A percentile compares a stretch with the other conserved stretches of the same genome.
These are phyloP conservation scores for Tetropium fuscum DNA, from an alignment of 2,888 invertebrate species.

Conservation along the genomic window DNA sequence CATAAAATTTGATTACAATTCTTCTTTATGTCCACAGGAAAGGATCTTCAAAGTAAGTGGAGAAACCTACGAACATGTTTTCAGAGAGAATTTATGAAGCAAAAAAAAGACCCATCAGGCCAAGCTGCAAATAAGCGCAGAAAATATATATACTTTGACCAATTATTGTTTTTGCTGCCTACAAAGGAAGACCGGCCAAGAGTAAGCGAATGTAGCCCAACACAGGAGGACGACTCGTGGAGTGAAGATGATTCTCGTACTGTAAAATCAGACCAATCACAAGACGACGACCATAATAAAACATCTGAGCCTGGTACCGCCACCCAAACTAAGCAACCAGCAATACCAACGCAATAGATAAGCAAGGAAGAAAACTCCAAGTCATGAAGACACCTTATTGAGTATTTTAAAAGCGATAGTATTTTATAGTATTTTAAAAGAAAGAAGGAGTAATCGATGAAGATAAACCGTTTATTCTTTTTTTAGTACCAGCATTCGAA, in stretches of 20 bases:
- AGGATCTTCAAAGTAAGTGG: too few relatives aligned
- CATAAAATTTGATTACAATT: too few relatives aligned
- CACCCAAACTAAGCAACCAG: conserved; percentile 4
- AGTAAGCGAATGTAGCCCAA: not conserved
- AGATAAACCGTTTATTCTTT: not conserved
- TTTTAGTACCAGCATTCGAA: not conserved
- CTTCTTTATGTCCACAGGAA: too few relatives aligned
- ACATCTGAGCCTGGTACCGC: not conserved
- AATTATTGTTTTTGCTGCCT: not conserved
- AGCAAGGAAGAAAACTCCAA: conserved; percentile 1
- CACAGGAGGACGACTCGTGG: not conserved
- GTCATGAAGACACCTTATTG: not conserved
- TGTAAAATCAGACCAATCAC: too few relatives aligned
- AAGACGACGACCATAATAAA: not conserved
- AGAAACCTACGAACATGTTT: too few relatives aligned
- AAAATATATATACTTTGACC: conserved; percentile 1
- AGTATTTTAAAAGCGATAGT: too few relatives aligned
- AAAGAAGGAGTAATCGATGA: not conserved
- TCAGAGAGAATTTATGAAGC: too few relatives aligned
- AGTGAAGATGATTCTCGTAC: too few relatives aligned
- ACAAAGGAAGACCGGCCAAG: not conserved
- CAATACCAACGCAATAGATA: not conserved
- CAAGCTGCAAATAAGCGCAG: not conserved
- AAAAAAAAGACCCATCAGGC: too few relatives aligned
- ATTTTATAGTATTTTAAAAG: too few relatives aligned